A percentile compares a stretch with the other conserved stretches of the same genome.
These are phyloP conservation scores for Danio aesculapii DNA, from an alignment of 2,797 vertebrate genomes.

Conservation along the genomic window DNA sequence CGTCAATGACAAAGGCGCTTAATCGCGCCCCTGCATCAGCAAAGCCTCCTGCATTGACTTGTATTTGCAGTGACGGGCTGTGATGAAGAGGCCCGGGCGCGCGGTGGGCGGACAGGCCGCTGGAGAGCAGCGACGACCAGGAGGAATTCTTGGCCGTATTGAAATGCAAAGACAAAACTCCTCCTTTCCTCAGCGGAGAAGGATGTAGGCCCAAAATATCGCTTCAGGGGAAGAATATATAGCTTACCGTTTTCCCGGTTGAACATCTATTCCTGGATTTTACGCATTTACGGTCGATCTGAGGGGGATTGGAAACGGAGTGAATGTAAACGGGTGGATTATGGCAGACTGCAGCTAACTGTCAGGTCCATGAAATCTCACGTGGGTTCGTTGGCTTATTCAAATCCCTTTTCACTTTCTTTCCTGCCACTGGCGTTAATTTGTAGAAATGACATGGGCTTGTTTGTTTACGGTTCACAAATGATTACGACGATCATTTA, in stretches of 20 bases:
- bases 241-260: conserved; percentile 26
- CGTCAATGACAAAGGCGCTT: conserved; percentile 50
- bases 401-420: background rate
- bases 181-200: conserved; percentile 72
- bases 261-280: conserved; percentile 27
- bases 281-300: conserved; percentile 18
- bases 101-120: conserved; percentile 78
- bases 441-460: background rate
- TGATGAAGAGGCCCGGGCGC: conserved; percentile 70
- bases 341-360: background rate
- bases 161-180: conserved; percentile 77
- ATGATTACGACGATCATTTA: background rate
- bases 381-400: background rate
- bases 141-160: conserved; percentile 80
- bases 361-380: background rate
- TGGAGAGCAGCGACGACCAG: conserved; percentile 70
- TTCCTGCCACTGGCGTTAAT: background rate
- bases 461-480: background rate
- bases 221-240: conserved; percentile 55
- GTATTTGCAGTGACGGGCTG: conserved; percentile 68
- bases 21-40: conserved; percentile 57
- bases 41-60: conserved; percentile 53
- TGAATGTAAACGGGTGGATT: conserved; percentile 7
- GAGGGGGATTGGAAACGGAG: background rate
- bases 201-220: conserved; percentile 43